Evolutionary conservation across 1,140 invertebrate genomes (phyloP).

Genomic region (Phocides pigmalion): DNA sequence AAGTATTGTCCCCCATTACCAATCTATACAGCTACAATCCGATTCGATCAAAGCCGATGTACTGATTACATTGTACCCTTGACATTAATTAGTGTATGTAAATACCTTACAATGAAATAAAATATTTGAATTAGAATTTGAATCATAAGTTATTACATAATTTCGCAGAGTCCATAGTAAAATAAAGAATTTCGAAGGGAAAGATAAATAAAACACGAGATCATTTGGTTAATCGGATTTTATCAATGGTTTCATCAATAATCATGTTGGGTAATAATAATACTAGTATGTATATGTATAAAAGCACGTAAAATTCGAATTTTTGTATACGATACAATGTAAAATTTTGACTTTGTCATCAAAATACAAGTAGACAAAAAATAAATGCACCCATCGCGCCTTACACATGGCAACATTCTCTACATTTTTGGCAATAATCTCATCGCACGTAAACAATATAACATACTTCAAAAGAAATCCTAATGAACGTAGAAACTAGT

Average conservation of each 20-base stretch:
- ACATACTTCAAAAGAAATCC: constrained; percentile 39
- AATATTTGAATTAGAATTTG: too few relatives aligned
- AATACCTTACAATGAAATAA: too few relatives aligned
- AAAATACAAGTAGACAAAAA: constrained; percentile 66
- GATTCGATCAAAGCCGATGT: too few relatives aligned
- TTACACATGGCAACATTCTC: constrained; percentile 68
- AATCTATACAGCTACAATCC: too few relatives aligned
- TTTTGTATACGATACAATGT: constrained; percentile 63
- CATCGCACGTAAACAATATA: constrained; percentile 51
- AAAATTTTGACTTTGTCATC: constrained; percentile 57
- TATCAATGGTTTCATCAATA: constrained; percentile 65
- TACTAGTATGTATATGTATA: constrained; percentile 71
- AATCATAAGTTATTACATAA: too few relatives aligned
- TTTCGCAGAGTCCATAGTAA: too few relatives aligned
- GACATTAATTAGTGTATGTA: too few relatives aligned
- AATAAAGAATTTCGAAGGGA: too few relatives aligned
- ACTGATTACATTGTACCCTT: too few relatives aligned
- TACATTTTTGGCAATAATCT: constrained; percentile 63
- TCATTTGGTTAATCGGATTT: constrained; percentile 68
- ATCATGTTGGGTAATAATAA: constrained; percentile 61
- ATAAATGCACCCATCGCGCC: constrained; percentile 74
- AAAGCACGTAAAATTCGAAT: constrained; percentile 67
- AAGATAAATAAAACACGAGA: constrained; percentile 48
- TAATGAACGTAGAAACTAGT: too few relatives aligned
- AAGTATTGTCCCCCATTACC: too few relatives aligned